Evolutionary conservation across 2,888 invertebrate genomes (phyloP), one percentile per base, ranked within the genome.

Genomic region (Scaptodrosophila latifasciaeformis): DNA sequence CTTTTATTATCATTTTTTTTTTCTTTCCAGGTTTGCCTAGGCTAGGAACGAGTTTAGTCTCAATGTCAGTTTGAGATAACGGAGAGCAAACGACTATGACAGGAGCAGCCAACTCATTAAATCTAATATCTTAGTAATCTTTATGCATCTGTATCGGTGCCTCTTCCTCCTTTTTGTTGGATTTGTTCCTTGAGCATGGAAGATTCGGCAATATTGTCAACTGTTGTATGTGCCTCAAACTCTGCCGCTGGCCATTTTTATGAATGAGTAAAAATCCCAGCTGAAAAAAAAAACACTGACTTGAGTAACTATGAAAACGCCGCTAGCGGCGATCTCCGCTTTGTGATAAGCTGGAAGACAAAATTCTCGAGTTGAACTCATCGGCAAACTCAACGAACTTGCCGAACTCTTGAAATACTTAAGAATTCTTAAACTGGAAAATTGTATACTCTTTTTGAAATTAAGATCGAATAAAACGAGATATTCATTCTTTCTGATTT

Each of bases 201-300:
- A 13, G 18, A 17, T 74, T 77, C 69, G 59, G 67, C 77, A 77
- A 74, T 71, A 67, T 77, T 74, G 72, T 74, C 78, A 76, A 72
- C 71, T 67, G 40, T n/a, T n/a, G n/a, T 51, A 7, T 5, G 24
- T 24, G 24, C 24, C 4, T 24, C 24, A 5, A 7, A 24, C 7
- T 24, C 18, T 17, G 61, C 52, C 47, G 62, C 57, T 62, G 62
- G 59, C 59, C 67, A 59, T 70, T 68, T 70, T 76, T 62, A 67
- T 79, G 77, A 79, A 76, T 79, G 77, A 62, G 56, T n/a, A n/a
- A n/a, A n/a, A n/a, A n/a, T n/a, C n/a, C n/a, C n/a, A n/a, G n/a
- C n/a, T n/a, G n/a, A 40, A 44, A 10, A 18, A 21, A 29, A 17
- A 12, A 9, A 49, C 34, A 34, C 15, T 34, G 24, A 24, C 24